phyloP scores from a whole-genome alignment of 2,888 invertebrate species.

The Drosophila flavopinicola region DNA sequence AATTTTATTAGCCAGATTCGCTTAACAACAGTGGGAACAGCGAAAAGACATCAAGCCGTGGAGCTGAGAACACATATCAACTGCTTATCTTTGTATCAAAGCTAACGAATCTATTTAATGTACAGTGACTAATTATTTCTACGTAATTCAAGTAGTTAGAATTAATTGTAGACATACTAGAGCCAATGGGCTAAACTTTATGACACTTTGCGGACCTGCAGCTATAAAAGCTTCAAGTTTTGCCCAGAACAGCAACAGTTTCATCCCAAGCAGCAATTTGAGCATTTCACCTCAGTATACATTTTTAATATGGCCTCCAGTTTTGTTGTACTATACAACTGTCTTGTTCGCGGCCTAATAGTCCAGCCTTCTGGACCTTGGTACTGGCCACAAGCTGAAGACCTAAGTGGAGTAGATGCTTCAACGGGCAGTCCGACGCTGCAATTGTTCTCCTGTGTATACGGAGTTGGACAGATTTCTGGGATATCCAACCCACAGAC shows the following conservation, averaged over 20 bases:
- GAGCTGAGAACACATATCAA: constrained; percentile 2
- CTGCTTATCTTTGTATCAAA: neutral
- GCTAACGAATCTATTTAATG: constrained; percentile 11
- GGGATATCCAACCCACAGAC: neutral
- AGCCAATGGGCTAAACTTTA: constrained; percentile 8
- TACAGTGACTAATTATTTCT: constrained; percentile 28
- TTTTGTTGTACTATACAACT: constrained; percentile 37
- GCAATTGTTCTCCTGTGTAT: constrained; percentile 8
- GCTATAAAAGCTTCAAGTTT: constrained; percentile 25
- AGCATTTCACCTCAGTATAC: neutral
- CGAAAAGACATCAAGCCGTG: constrained; percentile 1
- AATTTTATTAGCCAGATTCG: constrained; percentile 3
- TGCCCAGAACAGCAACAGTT: constrained; percentile 14
- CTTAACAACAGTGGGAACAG: constrained; percentile 2
- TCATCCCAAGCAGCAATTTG: constrained; percentile 6
- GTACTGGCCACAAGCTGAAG: neutral
- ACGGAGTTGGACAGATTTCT: constrained; percentile 1
- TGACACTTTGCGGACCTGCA: constrained; percentile 1
- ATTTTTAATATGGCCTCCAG: constrained; percentile 24
- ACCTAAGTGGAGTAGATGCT: neutral
- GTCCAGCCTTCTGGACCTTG: constrained; percentile 3
- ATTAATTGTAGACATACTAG: constrained; percentile 6
- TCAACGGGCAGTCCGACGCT: neutral
- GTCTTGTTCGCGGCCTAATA: constrained; percentile 29
- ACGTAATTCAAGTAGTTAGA: constrained; percentile 20